Percentiles rank a stretch among this genome's conserved stretches.
Conservation (phyloP, 2,113 vertebrate species). For the Capreolus pygargus region DNA sequence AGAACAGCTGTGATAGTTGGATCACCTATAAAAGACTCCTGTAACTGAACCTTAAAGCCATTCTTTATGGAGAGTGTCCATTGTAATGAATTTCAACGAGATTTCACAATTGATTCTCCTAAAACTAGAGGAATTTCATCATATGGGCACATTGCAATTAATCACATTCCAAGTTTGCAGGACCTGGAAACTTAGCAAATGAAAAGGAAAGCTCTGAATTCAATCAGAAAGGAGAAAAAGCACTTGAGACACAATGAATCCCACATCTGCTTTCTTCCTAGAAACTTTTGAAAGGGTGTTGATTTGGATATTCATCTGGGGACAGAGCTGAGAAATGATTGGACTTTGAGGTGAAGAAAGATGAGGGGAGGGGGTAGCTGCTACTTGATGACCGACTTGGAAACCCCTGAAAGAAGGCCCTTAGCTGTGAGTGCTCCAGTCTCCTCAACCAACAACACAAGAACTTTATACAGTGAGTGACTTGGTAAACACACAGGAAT, state of each 20-base stretch:
- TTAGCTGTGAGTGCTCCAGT: not conserved
- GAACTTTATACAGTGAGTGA: not conserved
- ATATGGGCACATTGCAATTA: not conserved
- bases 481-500: not conserved
- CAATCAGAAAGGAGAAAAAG: not conserved
- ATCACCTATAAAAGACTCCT: not conserved
- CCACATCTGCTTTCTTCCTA: not conserved
- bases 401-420: not conserved
- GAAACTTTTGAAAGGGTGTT: not conserved
- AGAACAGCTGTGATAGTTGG: not conserved
- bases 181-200: not conserved
- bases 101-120: not conserved
- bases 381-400: not conserved
- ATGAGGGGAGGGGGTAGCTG: not conserved
- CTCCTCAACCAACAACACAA: not conserved
- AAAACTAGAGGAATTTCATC: not conserved
- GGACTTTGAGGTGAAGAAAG: not conserved
- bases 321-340: not conserved
- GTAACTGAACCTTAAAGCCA: not conserved
- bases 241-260: not conserved
- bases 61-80: not conserved
- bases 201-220: constrained; percentile 6
- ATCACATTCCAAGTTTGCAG: not conserved
- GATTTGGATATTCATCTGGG: not conserved
- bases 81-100: not conserved